These are phyloP conservation scores for Oceanodroma tethys DNA, from an alignment of 2,113 vertebrate species.

Conservation along the genomic window DNA sequence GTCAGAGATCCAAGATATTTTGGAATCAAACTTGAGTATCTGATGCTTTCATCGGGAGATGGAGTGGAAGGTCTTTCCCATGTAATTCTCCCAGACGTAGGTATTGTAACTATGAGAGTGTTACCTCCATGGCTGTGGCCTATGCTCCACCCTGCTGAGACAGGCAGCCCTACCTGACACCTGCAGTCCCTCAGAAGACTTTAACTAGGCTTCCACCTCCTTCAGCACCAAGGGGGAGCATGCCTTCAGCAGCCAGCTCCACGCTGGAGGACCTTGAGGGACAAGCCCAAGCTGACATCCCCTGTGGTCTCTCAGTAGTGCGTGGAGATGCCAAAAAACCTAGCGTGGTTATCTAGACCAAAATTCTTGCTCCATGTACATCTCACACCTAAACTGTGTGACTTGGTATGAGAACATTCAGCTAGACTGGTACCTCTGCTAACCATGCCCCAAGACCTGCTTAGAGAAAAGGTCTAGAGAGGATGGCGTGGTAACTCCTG, in stretches of 20 bases:
- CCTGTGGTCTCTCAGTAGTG: background rate
- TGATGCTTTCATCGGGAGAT: background rate
- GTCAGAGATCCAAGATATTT: background rate
- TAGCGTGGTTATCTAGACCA: background rate
- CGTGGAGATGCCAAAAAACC: background rate
- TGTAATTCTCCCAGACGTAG: background rate
- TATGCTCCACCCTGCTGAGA: background rate
- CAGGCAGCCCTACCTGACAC: background rate
- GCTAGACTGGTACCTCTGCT: background rate
- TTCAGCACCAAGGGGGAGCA: background rate
- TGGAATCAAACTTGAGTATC: background rate
- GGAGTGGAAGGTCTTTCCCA: background rate
- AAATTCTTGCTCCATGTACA: background rate
- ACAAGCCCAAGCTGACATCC: background rate
- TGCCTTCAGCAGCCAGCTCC: background rate
- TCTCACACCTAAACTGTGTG: background rate
- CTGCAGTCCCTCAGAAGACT: background rate
- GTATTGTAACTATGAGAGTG: background rate
- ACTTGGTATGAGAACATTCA: background rate
- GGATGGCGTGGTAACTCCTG: background rate
- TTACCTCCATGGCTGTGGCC: background rate
- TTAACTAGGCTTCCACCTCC: background rate
- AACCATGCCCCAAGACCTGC: background rate
- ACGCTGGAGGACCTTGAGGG: background rate
- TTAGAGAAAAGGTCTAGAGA: background rate